phyloP scores from a whole-genome alignment of 2,888 invertebrate genomes.

The Neoaliturus tenellus region DNA sequence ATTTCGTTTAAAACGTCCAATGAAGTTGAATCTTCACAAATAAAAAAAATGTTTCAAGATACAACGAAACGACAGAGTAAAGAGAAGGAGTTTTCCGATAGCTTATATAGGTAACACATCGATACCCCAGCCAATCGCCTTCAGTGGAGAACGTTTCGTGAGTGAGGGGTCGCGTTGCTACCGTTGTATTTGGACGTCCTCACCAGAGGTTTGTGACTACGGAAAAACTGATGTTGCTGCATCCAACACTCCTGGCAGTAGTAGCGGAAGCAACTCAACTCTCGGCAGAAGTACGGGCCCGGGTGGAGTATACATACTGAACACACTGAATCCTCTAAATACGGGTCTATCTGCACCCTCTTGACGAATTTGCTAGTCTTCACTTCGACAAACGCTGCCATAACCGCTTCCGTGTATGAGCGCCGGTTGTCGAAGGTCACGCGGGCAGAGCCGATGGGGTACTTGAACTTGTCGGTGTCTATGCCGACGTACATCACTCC shows the following conservation, averaged over 20 bases:
- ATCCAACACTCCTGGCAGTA: slow-evolving; percentile 97
- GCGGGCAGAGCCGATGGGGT: slow-evolving; percentile 98
- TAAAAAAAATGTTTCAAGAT: not conserved
- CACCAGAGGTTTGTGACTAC: slow-evolving; percentile 89
- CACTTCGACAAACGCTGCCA: slow-evolving; percentile 95
- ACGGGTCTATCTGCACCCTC: slow-evolving; percentile 98
- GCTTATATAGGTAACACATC: not conserved
- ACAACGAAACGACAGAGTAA: not conserved
- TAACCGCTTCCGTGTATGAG: slow-evolving; percentile 96
- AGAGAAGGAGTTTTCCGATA: not conserved
- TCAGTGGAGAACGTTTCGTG: not conserved
- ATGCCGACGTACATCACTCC: slow-evolving; percentile 97
- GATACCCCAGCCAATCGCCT: not conserved
- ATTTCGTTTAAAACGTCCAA: not conserved
- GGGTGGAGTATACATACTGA: slow-evolving; percentile 92
- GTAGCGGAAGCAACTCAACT: slow-evolving; percentile 93
- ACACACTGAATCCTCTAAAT: slow-evolving; percentile 97
- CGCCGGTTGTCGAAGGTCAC: slow-evolving; percentile 95
- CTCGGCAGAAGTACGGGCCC: slow-evolving; percentile 98
- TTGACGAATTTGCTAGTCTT: slow-evolving; percentile 95
- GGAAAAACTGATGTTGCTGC: slow-evolving; percentile 84
- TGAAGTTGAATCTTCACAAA: not conserved
- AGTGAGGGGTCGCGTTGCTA: slow-evolving; percentile 64
- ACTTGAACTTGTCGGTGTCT: slow-evolving; percentile 98
- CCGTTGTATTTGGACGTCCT: slow-evolving; percentile 80